Conservation (phyloP, 2,888 invertebrate genomes). For the Camptogramma bilineatum region DNA sequence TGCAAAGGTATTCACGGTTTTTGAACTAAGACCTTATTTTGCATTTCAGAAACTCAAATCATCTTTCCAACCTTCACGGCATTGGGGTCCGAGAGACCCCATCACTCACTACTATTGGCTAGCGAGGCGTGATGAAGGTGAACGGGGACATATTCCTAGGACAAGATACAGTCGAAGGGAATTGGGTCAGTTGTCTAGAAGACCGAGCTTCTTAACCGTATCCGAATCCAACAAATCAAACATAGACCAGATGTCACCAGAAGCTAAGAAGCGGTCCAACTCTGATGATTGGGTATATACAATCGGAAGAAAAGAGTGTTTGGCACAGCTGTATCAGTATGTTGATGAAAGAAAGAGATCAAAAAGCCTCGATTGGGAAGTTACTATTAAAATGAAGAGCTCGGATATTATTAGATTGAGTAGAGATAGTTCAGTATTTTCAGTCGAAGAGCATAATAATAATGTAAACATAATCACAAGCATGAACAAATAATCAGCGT, state of each 20-base stretch:
- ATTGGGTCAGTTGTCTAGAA: constrained; percentile 64
- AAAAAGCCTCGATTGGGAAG: constrained; percentile 64
- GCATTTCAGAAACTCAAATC: constrained; percentile 70
- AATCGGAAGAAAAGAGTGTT: constrained; percentile 54
- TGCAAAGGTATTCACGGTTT: not conserved
- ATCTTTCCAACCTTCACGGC: constrained; percentile 72
- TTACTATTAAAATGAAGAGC: constrained; percentile 33
- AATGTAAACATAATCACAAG: too few species aligned
- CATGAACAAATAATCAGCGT: too few species aligned
- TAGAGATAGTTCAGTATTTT: constrained; percentile 10
- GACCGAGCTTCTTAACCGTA: constrained; percentile 52
- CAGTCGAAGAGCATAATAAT: not conserved
- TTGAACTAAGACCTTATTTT: not conserved
- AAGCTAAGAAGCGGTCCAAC: constrained; percentile 60
- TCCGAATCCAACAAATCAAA: constrained; percentile 35
- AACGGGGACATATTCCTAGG: constrained; percentile 44
- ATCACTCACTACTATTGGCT: constrained; percentile 78
- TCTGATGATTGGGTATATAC: constrained; percentile 74
- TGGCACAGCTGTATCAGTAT: constrained; percentile 44
- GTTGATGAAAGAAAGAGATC: constrained; percentile 51
- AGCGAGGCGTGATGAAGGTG: constrained; percentile 63
- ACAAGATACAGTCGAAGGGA: constrained; percentile 57
- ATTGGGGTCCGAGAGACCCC: constrained; percentile 79
- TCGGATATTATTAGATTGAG: constrained; percentile 23
- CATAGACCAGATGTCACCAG: constrained; percentile 19